Evolutionary conservation across 2,888 invertebrate species (phyloP).

Genomic region (Macaria liturata): DNA sequence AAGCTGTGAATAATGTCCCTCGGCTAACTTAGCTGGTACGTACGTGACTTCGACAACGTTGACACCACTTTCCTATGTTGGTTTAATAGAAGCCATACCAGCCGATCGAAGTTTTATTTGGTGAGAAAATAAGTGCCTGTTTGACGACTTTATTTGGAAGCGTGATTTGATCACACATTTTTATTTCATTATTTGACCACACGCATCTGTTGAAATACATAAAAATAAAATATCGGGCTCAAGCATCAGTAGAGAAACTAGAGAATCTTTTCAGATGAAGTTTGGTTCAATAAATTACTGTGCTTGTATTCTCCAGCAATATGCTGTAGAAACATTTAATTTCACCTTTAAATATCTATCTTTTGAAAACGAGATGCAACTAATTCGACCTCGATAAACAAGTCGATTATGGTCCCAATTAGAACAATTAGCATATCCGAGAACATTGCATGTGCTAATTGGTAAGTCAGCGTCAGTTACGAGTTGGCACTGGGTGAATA

Average conservation of each 20-base stretch:
- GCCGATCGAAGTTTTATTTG: slow-evolving; percentile 32
- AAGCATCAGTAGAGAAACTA: no score
- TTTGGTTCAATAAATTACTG: no score
- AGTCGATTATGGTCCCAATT: slow-evolving; percentile 39
- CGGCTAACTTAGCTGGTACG: slow-evolving; percentile 4
- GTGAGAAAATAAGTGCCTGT: slow-evolving; percentile 29
- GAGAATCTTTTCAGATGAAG: no score
- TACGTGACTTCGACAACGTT: slow-evolving; percentile 58
- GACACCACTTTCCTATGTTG: slow-evolving; percentile 42
- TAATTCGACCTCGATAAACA: slow-evolving; percentile 29
- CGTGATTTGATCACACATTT: not conserved
- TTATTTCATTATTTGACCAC: not conserved
- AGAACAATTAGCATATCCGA: slow-evolving; percentile 28
- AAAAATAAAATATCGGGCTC: no score
- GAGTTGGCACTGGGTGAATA: slow-evolving; percentile 38
- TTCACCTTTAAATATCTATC: no score
- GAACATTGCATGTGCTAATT: slow-evolving; percentile 36
- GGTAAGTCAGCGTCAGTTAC: slow-evolving; percentile 34
- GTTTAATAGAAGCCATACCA: slow-evolving; percentile 37
- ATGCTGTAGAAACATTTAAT: no score
- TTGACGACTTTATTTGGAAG: slow-evolving; percentile 14
- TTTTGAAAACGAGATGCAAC: slow-evolving; percentile 8
- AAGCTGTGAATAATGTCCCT: slow-evolving; percentile 9
- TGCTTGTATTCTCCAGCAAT: no score
- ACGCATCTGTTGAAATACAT: no score